A percentile compares a stretch with the other conserved stretches of the same genome.
Conservation (phyloP, 2,888 invertebrate genomes). For the Digitonthophagus gazella region DNA sequence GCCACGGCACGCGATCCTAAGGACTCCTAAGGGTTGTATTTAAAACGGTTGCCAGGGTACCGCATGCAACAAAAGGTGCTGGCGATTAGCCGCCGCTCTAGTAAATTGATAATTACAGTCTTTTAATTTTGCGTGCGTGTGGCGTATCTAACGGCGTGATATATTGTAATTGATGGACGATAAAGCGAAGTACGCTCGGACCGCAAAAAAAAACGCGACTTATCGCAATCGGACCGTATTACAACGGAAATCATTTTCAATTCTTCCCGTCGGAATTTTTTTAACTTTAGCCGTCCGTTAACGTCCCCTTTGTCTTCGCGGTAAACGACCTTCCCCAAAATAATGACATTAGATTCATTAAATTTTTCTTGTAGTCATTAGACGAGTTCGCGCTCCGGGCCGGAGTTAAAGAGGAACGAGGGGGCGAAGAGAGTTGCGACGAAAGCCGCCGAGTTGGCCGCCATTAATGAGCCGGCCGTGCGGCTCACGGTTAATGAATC, state of each 20-base stretch:
- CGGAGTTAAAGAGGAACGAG: conserved; percentile 18
- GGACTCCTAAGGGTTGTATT: conserved; percentile 11
- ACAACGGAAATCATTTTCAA: too few species aligned
- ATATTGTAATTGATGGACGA: conserved; percentile 24
- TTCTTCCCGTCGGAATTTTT: too few species aligned
- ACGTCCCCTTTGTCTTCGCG: not conserved
- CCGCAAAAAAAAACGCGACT: not conserved
- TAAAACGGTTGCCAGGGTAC: conserved; percentile 20
- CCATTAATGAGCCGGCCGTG: conserved; percentile 45
- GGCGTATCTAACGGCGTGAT: conserved; percentile 18
- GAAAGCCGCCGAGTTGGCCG: conserved; percentile 6
- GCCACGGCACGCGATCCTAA: conserved; percentile 15
- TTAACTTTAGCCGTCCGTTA: too few species aligned
- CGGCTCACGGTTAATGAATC: conserved; percentile 45
- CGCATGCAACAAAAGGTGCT: conserved; percentile 23
- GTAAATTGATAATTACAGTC: conserved; percentile 27
- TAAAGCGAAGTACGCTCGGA: conserved; percentile 10
- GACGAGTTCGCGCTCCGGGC: conserved; percentile 39
- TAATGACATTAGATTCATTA: conserved; percentile 38
- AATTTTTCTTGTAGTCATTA: conserved; percentile 44
- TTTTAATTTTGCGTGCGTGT: conserved; percentile 26
- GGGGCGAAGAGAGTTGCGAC: not conserved
- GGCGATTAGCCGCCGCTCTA: conserved; percentile 21
- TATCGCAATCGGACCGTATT: too few species aligned
- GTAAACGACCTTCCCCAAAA: conserved; percentile 11